Percentiles rank a stretch among this genome's conserved stretches.
Evolutionary conservation across 2,888 invertebrate genomes (phyloP).

Genomic region (Rhogogaster chlorosoma): DNA sequence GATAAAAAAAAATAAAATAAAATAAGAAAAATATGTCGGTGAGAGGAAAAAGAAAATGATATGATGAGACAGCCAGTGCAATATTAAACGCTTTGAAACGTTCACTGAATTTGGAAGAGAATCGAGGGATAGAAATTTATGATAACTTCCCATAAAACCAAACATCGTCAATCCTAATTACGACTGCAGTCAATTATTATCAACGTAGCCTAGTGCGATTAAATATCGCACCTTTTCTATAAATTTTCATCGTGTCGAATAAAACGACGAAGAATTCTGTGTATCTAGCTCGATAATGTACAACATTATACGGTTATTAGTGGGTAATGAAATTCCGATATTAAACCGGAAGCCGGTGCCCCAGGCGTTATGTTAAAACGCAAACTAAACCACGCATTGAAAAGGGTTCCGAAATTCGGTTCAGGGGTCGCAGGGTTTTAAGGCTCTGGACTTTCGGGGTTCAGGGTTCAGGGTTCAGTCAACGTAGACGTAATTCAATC

Average conservation of each 20-base stretch:
- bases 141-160: not conserved
- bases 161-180: not conserved
- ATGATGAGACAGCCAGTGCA: not conserved
- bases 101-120: not conserved
- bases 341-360: constrained; percentile 11
- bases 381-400: not conserved
- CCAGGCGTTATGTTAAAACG: constrained; percentile 22
- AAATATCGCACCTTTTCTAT: not conserved
- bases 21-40: not conserved
- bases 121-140: not conserved
- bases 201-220: not conserved
- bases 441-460: constrained; percentile 9
- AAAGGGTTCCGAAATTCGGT: constrained; percentile 24
- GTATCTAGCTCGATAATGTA: not conserved
- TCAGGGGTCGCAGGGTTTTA: constrained; percentile 27
- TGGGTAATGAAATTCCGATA: not conserved
- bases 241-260: not conserved
- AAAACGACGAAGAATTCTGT: not conserved
- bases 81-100: not conserved
- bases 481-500: constrained; percentile 57
- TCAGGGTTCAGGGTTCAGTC: constrained; percentile 25
- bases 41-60: not conserved
- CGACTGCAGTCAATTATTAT: not conserved
- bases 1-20: not conserved
- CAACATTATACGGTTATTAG: not conserved